These are phyloP conservation scores for Cinclus cinclus DNA, from an alignment of 2,113 vertebrate genomes.

Conservation along the genomic window DNA sequence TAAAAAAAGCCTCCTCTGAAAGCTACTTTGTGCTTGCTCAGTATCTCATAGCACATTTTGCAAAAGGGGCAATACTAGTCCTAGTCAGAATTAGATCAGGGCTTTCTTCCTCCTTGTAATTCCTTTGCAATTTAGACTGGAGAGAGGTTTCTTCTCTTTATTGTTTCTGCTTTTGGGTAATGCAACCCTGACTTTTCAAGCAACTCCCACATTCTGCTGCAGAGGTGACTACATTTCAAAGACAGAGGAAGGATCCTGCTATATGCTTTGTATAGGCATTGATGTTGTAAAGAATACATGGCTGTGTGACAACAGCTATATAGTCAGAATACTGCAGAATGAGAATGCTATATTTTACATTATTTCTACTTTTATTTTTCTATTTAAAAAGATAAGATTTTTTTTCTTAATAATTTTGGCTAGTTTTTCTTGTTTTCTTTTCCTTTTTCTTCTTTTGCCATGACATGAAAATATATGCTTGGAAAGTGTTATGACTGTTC, in stretches of 20 bases:
- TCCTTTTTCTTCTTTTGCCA: not conserved
- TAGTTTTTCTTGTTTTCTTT: not conserved
- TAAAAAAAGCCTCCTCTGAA: not conserved
- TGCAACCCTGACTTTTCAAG: not conserved
- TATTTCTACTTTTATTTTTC: not conserved
- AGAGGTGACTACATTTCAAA: conserved; percentile 49
- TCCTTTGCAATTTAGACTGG: not conserved
- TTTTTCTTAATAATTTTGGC: not conserved
- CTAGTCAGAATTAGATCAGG: conserved; percentile 1
- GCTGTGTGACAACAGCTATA: not conserved
- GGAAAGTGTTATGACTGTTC: not conserved
- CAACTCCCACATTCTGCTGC: not conserved
- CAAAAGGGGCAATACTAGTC: not conserved
- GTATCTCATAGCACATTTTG: not conserved
- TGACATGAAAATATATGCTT: not conserved
- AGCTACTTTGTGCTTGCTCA: not conserved
- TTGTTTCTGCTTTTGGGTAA: conserved; percentile 20
- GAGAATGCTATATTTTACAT: not conserved
- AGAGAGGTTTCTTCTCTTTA: not conserved
- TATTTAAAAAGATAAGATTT: not conserved
- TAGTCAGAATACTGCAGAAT: not conserved
- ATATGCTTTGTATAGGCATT: not conserved
- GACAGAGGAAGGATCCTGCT: conserved; percentile 2
- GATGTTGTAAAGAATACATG: not conserved
- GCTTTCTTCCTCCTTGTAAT: not conserved